Evolutionary conservation across 2,888 invertebrate species (phyloP).

Genomic region (Yponomeuta evonymella): DNA sequence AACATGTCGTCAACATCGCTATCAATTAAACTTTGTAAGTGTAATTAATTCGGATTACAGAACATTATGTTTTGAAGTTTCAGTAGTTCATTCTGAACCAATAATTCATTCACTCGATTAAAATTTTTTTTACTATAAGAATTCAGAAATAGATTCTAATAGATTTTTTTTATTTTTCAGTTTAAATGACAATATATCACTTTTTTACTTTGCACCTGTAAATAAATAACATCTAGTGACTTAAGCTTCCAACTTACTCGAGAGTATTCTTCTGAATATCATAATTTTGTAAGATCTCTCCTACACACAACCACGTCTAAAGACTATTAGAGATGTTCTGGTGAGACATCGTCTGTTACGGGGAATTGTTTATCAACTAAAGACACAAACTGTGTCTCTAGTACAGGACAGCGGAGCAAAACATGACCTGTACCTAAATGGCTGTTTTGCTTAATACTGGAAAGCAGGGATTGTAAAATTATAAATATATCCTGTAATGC

Average conservation of each 20-base stretch:
- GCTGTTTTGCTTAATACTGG: constrained; percentile 17
- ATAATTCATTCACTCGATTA: too few species aligned
- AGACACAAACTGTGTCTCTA: constrained; percentile 5
- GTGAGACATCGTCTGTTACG: not conserved
- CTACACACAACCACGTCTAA: not conserved
- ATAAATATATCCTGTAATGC: not conserved
- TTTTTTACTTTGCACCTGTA: too few species aligned
- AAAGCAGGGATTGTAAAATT: constrained; percentile 28
- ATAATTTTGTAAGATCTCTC: not conserved
- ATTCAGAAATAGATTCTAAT: too few species aligned
- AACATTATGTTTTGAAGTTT: too few species aligned
- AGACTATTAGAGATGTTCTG: constrained; percentile 13
- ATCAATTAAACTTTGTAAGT: too few species aligned
- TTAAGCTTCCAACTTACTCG: not conserved
- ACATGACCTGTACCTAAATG: not conserved
- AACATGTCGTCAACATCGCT: too few species aligned
- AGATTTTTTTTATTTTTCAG: too few species aligned
- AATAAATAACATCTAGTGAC: not conserved
- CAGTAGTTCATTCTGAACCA: too few species aligned
- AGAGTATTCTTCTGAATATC: constrained; percentile 5
- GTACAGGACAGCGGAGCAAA: constrained; percentile 25
- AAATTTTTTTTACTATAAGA: too few species aligned
- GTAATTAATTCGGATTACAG: too few species aligned
- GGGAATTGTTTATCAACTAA: not conserved
- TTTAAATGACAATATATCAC: too few species aligned